Evolutionary conservation across 1,140 invertebrate species (phyloP), one percentile per base, ranked within the genome.

Genomic region (Agrypnia vestita): DNA sequence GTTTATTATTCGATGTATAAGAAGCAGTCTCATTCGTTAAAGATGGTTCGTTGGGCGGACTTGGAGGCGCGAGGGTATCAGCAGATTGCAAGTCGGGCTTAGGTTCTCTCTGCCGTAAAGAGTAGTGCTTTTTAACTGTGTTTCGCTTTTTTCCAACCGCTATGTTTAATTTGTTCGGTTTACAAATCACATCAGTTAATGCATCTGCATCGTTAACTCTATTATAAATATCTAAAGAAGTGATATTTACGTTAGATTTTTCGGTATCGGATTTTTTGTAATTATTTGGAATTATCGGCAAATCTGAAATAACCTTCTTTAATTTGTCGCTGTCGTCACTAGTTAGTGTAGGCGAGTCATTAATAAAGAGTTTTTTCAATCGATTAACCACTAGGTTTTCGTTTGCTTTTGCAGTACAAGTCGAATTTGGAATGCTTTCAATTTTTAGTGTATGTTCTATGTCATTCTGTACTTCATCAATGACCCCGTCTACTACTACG

Each of bases 91-190:
- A 85, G 69, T 86, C 85, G 51, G 86, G 85, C 43, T 84, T 83
- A 19, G 89, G 89, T 81, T 90, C 89, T 69, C 89, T 84, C 84
- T 90, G 89, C 61, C 89, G 79, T 61, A 90, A 83, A 25, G 88
- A 89, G 85, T 90, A 90, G 84, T 90, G 89, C 83, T 90, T 89
- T 80, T 85, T 88, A 64, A 89, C 86, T 44, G 84, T 85, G 49
- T 84, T 83, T 77, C 85, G 82, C 67, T 76, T 44, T 84, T 88
- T 89, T 72, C 85, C 64, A n/a, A 56, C n/a, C 7, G n/a, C 0
- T 44, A 35, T 6, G 25, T 67, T 67, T 15, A 11, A 10, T 43
- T 13, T 67, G 13, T 64, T 64, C 15, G 55, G 55, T 59, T 19
- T 59, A 21, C 6, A 10, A 59, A 43, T 67, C 12, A 44, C 62